Base-by-base conservation (phyloP, 2,797 vertebrate genomes). In the Anomalospiza imberbis region DNA sequence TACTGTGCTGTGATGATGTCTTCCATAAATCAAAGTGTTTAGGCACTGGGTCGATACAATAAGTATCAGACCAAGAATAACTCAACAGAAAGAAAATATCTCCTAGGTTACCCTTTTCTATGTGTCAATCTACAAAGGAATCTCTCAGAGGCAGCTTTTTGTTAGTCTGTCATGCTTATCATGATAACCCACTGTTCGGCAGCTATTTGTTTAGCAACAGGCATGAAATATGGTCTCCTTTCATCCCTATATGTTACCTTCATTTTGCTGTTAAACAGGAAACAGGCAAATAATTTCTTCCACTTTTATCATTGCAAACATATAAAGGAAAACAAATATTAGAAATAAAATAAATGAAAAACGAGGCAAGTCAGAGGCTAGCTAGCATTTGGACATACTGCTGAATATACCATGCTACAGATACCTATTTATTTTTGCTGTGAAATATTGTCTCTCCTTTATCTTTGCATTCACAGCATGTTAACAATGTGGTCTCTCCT, bases 381-480 rank as follows among this genome's bases (percentile, higher is more conserved):
- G 34, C 29, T 57, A 61, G 73, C 78, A 74, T 73, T 83, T 72
- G 75, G 38, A 73, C 84, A 57, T 78, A 58, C 50, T 76, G 60
- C 83, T 82, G 62, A 78, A 76, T 63, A 68, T 57, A 50, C 63
- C 3, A 1, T 61, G 80, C 84, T 88, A 92, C 82, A 93, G 89
- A 95, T 82, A 91, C 38, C 78, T 87, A 88, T 86, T 93, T 94
- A 54, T 79, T 95, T 95, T 93, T 87, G 77, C 95, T 85, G 73
- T 48, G 91, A 93, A 90, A 87, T 13, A 85, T 15, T 62, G 61
- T 87, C 54, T 76, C 85, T 61, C 73, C 47, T 88, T 88, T 88
- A 91, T 92, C 95, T 95, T 95, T 91, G 88, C 81, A 21, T 95
- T 96, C 96, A 93, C 87, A 32, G 93, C 91, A 93, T 88, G 79